Percentiles rank a stretch among this genome's conserved stretches.
phyloP scores from a whole-genome alignment of 2,888 invertebrate species.

The Ctena decussata region DNA sequence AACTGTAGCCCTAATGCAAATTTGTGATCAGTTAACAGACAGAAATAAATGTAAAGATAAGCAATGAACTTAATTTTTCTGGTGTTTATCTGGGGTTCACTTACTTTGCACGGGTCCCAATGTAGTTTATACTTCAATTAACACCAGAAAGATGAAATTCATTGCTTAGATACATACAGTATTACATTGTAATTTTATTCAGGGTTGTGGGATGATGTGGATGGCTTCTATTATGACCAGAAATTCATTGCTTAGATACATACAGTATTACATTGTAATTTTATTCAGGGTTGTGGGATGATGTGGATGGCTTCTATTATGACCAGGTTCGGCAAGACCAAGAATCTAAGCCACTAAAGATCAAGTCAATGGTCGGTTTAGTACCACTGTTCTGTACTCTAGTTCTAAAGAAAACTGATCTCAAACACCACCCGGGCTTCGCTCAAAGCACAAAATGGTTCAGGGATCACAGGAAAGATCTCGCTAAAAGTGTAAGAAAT shows the following conservation, averaged over 20 bases:
- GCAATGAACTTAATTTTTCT: no score
- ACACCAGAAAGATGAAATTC: no score
- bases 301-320: slow-evolving; percentile 86
- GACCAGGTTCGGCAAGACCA: slow-evolving; percentile 81
- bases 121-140: no score
- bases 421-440: slow-evolving; percentile 81
- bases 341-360: slow-evolving; percentile 74
- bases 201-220: slow-evolving; percentile 86
- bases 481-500: slow-evolving; percentile 76
- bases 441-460: slow-evolving; percentile 84
- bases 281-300: slow-evolving; percentile 84
- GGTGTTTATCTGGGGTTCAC: no score
- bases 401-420: slow-evolving; percentile 77
- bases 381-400: slow-evolving; percentile 84
- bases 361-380: slow-evolving; percentile 84
- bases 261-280: neutral
- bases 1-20: no score
- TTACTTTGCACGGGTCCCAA: no score
- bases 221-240: slow-evolving; percentile 86
- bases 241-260: slow-evolving; percentile 60
- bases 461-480: slow-evolving; percentile 82
- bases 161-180: no score
- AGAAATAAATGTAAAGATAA: no score
- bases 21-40: no score
- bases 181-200: no score